These are phyloP conservation scores for Glossophaga mutica DNA, from an alignment of 2,797 vertebrate genomes.

Conservation along the genomic window DNA sequence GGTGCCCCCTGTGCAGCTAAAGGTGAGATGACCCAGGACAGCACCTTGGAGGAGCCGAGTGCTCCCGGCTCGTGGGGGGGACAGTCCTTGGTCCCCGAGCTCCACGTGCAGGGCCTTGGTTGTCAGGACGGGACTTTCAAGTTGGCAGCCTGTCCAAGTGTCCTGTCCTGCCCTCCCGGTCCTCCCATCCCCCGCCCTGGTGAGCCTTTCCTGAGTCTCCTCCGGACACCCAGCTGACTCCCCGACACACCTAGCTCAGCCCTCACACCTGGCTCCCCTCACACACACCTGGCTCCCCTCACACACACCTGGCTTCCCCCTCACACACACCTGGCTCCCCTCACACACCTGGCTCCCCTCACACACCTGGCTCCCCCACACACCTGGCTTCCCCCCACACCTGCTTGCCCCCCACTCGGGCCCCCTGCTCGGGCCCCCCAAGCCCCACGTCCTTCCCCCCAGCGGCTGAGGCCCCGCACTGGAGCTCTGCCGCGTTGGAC, in stretches of 20 bases:
- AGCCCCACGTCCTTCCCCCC: background rate
- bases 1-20: no score
- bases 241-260: background rate
- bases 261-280: no score
- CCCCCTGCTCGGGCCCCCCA: background rate
- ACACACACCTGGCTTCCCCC: background rate
- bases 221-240: background rate
- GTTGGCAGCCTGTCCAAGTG: background rate
- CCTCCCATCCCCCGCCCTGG: no score
- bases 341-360: background rate
- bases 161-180: background rate
- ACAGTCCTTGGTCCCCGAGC: accelerated
- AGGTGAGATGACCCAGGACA: background rate
- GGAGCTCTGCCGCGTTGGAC: no score
- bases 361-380: no score
- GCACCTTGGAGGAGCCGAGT: background rate
- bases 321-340: background rate
- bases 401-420: background rate
- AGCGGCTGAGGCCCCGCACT: background rate
- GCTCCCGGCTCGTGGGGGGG: background rate
- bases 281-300: background rate
- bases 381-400: background rate
- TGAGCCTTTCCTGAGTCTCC: background rate
- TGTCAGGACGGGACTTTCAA: accelerated
- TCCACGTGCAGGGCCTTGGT: accelerated